These are phyloP conservation scores for Myanophis thanlyinensis DNA, from an alignment of 2,113 vertebrate genomes.

Conservation along the genomic window DNA sequence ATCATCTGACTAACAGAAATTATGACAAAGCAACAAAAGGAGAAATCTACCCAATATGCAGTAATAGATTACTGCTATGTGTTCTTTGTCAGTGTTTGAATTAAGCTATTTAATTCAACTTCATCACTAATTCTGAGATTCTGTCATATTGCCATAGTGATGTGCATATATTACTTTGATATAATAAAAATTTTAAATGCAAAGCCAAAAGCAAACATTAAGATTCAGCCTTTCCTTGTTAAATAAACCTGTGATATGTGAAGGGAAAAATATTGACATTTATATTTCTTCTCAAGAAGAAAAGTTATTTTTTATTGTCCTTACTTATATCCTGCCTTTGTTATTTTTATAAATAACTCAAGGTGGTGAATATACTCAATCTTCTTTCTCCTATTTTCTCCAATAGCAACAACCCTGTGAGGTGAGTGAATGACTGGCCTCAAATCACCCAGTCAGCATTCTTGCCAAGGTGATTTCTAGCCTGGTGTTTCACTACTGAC, in stretches of 20 bases:
- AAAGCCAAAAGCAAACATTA: not conserved
- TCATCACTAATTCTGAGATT: not conserved
- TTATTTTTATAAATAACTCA: not conserved
- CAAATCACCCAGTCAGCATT: not conserved
- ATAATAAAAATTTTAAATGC: not conserved
- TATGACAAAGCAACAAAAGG: not conserved
- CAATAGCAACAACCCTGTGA: no score
- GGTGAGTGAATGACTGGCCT: not conserved
- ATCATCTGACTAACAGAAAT: not conserved
- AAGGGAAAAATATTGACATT: not conserved
- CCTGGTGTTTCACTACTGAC: not conserved
- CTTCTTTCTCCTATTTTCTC: no score
- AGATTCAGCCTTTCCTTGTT: not conserved
- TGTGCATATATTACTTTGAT: not conserved
- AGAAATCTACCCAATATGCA: not conserved
- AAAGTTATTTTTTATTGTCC: not conserved
- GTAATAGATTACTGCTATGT: not conserved
- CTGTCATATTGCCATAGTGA: not conserved
- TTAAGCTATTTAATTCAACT: not conserved
- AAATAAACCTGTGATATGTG: no score
- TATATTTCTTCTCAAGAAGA: not conserved
- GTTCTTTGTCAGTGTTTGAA: not conserved
- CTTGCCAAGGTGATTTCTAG: not conserved
- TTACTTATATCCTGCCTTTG: not conserved
- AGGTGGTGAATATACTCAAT: no score